These are phyloP conservation scores for Pachypeltis micranthus DNA, from an alignment of 1,140 invertebrate genomes.

Conservation along the genomic window DNA sequence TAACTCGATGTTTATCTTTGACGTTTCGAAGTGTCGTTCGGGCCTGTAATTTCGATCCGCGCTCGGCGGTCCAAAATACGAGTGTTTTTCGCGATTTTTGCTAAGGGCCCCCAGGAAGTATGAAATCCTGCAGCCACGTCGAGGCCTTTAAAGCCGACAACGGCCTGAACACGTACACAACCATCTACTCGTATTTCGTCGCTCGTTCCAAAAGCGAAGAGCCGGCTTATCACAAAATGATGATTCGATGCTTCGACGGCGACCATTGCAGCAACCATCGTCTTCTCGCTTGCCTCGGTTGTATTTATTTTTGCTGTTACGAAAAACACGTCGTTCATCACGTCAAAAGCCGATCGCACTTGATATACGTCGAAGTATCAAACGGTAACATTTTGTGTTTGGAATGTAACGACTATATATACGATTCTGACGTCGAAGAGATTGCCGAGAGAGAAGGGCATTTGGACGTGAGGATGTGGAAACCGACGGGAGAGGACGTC, in stretches of 20 bases:
- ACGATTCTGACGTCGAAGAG: constrained; percentile 48
- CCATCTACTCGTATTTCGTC: constrained; percentile 22
- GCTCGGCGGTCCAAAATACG: too few species aligned
- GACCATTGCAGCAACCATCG: not conserved
- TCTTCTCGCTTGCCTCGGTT: constrained; percentile 60
- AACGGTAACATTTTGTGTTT: constrained; percentile 87
- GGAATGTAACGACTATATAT: constrained; percentile 84
- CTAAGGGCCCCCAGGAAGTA: too few species aligned
- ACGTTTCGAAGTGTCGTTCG: too few species aligned
- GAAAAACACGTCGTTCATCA: constrained; percentile 61
- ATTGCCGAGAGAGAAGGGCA: constrained; percentile 48
- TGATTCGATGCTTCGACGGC: constrained; percentile 14
- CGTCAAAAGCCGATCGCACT: constrained; percentile 19
- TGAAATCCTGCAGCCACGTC: constrained; percentile 38
- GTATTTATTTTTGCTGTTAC: constrained; percentile 85
- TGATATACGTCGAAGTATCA: constrained; percentile 60
- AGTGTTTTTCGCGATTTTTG: too few species aligned
- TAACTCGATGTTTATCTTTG: too few species aligned
- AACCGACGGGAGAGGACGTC: not conserved
- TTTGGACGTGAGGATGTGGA: not conserved
- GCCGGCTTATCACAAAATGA: not conserved
- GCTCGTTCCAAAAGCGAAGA: not conserved
- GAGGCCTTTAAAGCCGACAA: constrained; percentile 32
- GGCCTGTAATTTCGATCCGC: too few species aligned
- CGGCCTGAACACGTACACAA: constrained; percentile 18